phyloP scores from a whole-genome alignment of 1,140 invertebrate species.

The Dufourea novaeangliae region DNA sequence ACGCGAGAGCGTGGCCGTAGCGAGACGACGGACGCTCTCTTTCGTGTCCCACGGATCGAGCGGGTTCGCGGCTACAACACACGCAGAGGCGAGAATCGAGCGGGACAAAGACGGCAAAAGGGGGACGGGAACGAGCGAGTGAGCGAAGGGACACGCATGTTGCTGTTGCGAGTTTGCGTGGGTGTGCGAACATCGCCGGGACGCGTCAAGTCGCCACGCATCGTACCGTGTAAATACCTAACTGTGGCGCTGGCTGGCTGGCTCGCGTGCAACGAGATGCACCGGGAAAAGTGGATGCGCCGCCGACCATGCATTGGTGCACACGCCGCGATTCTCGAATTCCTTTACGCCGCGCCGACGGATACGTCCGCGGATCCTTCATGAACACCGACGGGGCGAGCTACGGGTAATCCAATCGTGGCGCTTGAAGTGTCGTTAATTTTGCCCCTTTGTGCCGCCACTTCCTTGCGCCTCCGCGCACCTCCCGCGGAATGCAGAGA shows the following conservation, averaged over 20 bases:
- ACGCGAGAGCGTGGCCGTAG: conserved; percentile 51
- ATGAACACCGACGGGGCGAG: background rate
- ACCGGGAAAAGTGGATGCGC: conserved; percentile 26
- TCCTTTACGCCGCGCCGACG: conserved; percentile 4
- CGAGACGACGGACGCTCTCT: conserved; percentile 59
- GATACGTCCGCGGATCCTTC: background rate
- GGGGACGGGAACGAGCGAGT: background rate
- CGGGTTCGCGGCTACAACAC: conserved; percentile 33
- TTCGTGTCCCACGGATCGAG: conserved; percentile 59
- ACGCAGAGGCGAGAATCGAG: background rate
- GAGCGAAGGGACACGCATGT: conserved; percentile 16
- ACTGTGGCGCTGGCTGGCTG: conserved; percentile 28
- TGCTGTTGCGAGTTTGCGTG: conserved; percentile 46
- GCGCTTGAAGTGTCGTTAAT: conserved; percentile 13
- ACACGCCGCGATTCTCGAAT: background rate
- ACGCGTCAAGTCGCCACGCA: conserved; percentile 51
- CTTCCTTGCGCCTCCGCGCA: background rate
- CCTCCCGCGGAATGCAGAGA: background rate
- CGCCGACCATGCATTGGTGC: background rate
- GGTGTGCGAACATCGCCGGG: conserved; percentile 57
- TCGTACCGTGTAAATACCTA: conserved; percentile 61
- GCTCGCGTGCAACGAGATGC: background rate
- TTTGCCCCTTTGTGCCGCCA: conserved; percentile 3
- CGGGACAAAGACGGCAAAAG: background rate
- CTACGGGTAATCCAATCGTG: conserved; percentile 9